Evolutionary conservation across 2,888 invertebrate species (phyloP), one percentile per base, ranked within the genome.

Genomic region (Metacarcinus magister): DNA sequence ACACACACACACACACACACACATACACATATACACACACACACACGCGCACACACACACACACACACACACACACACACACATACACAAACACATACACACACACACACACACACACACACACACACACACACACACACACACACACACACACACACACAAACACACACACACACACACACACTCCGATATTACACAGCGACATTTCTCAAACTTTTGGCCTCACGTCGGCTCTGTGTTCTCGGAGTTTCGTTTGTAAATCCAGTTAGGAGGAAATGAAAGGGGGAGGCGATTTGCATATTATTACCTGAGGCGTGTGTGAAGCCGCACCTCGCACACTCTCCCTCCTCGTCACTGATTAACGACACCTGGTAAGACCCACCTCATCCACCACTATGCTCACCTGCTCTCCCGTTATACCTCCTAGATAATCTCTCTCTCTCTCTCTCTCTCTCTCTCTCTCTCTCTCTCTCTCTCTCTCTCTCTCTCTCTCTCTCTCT

Each of bases 191-290:
- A 82, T 28, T 82, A 82, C 82, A 82, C 28, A 32, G 82, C 82
- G 82, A 82, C 82, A 82, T 28, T 13, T 82, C 82, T 82, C 82
- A 82, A 82, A 82, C 32, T 82, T 82, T 82, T 32, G 82, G 82
- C 82, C 82, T 82, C 82, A 32, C 82, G 28, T 32, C 82, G 82
- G 28, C 19, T 82, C 28, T 7, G 4, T 82, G 82, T 82, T 82
- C 28, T 82, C 82, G 32, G 32, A 82, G 82, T 82, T 82, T 28
- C 82, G 82, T 82, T 82, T 60, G 93, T 60, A 60, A 93, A 93
- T 93, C 93, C 46, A 93, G 93, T 93, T 93, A 93, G 93, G 93
- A 93, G 93, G 93, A 60, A 93, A 93, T 93, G 67, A 93, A 60
- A 93, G 44, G 93, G 93, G 60, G 16, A 60, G 82, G 39, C n/a